A percentile compares a stretch with the other conserved stretches of the same genome.
Evolutionary conservation across 1,140 invertebrate species (phyloP).

Genomic region (Lordiphosa mommai): DNA sequence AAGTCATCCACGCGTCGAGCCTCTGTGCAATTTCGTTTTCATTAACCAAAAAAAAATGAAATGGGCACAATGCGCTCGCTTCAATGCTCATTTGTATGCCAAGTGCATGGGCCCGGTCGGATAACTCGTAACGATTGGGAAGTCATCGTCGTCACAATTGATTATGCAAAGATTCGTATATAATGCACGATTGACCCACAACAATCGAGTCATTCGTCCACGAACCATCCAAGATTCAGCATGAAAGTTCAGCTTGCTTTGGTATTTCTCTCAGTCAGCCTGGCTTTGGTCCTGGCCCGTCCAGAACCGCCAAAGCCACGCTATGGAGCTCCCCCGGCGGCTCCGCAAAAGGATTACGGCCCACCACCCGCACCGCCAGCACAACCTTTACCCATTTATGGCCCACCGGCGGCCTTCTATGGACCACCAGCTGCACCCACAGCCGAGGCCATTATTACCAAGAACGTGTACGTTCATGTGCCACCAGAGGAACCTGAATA

Average conservation of each 20-base stretch:
- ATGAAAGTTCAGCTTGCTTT: constrained; percentile 45
- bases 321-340: constrained; percentile 64
- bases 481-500: constrained; percentile 85
- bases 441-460: constrained; percentile 82
- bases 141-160: constrained; percentile 66
- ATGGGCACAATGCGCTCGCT: constrained; percentile 40
- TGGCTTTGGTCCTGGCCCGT: constrained; percentile 61
- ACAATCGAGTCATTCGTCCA: constrained; percentile 57
- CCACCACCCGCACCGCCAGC: constrained; percentile 65
- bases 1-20: constrained; percentile 23
- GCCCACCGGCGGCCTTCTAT: constrained; percentile 70
- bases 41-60: constrained; percentile 51
- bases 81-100: constrained; percentile 58
- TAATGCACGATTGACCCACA: constrained; percentile 44
- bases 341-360: constrained; percentile 72
- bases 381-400: constrained; percentile 64
- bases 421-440: constrained; percentile 56
- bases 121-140: constrained; percentile 51
- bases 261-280: constrained; percentile 35
- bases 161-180: constrained; percentile 70
- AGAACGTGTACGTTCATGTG: constrained; percentile 88
- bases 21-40: constrained; percentile 64
- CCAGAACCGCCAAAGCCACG: constrained; percentile 69
- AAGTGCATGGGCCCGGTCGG: constrained; percentile 17
- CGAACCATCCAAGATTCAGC: constrained; percentile 28